Conservation (phyloP, 2,113 vertebrate species). For the Neodontobutis hainanensis region DNA sequence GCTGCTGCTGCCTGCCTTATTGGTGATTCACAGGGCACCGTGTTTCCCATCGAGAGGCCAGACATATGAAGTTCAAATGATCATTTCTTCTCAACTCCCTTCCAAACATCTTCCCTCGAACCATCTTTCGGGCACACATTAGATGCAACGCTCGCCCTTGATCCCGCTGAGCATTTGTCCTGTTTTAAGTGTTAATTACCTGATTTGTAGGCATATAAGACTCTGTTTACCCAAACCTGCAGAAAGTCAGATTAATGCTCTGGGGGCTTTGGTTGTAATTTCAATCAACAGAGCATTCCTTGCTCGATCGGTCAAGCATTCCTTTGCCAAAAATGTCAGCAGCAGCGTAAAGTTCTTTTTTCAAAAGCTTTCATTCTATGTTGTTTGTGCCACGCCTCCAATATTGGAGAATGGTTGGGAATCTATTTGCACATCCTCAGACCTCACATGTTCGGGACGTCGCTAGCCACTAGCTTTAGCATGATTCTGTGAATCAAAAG, state of each 20-base stretch:
- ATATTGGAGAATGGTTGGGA: no score
- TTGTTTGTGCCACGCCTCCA: constrained; percentile 10
- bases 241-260: constrained; percentile 78
- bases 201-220: constrained; percentile 76
- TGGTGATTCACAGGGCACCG: constrained; percentile 45
- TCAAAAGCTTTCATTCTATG: constrained; percentile 25
- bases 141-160: constrained; percentile 60
- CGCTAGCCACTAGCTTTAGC: no score
- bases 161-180: constrained; percentile 53
- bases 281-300: constrained; percentile 59
- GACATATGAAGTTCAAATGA: constrained; percentile 51
- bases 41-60: constrained; percentile 31
- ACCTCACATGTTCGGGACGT: no score
- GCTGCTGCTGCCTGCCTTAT: constrained; percentile 44
- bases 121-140: constrained; percentile 33
- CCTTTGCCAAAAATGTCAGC: constrained; percentile 64
- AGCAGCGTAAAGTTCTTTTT: constrained; percentile 34
- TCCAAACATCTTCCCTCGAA: constrained; percentile 30
- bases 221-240: constrained; percentile 76
- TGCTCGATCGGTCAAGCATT: constrained; percentile 44
- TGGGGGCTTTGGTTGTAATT: constrained; percentile 66
- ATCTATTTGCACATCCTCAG: not conserved
- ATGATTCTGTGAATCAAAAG: no score
- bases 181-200: constrained; percentile 78
- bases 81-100: constrained; percentile 36